These are phyloP conservation scores for Lepidocyrtoides sp. DNA, from an alignment of 2,888 invertebrate genomes.

Conservation along the genomic window DNA sequence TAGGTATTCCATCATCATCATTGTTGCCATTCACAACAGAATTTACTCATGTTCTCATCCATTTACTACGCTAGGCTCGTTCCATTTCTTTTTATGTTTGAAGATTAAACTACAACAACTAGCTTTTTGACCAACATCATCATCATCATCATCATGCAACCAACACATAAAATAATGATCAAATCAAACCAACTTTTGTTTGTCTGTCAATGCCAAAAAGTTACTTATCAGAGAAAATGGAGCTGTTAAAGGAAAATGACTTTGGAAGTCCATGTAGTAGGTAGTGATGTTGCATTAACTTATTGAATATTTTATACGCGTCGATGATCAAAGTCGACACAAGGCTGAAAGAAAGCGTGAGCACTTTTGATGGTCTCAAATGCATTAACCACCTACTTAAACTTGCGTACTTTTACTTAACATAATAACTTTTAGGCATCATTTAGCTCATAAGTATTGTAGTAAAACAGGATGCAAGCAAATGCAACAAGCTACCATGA, in stretches of 20 bases:
- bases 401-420: not conserved
- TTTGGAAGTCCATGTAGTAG: not conserved
- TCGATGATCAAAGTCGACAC: not conserved
- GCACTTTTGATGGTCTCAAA: no score
- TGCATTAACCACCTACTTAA: not conserved
- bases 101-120: not conserved
- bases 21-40: not conserved
- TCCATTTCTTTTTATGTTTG: not conserved
- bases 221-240: conserved; percentile 15
- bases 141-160: not conserved
- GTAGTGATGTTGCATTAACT: not conserved
- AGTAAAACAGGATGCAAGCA: not conserved
- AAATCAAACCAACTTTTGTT: conserved; percentile 1
- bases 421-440: not conserved
- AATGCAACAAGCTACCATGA: not conserved
- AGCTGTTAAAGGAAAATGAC: not conserved
- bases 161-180: not conserved
- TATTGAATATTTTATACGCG: conserved; percentile 30
- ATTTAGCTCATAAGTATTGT: not conserved
- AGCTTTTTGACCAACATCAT: not conserved
- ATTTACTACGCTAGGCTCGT: not conserved
- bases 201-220: conserved; percentile 18
- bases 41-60: not conserved
- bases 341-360: not conserved
- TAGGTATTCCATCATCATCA: not conserved